Base-by-base conservation (phyloP, 2,888 invertebrate genomes). In the Euzophera pinguis region DNA sequence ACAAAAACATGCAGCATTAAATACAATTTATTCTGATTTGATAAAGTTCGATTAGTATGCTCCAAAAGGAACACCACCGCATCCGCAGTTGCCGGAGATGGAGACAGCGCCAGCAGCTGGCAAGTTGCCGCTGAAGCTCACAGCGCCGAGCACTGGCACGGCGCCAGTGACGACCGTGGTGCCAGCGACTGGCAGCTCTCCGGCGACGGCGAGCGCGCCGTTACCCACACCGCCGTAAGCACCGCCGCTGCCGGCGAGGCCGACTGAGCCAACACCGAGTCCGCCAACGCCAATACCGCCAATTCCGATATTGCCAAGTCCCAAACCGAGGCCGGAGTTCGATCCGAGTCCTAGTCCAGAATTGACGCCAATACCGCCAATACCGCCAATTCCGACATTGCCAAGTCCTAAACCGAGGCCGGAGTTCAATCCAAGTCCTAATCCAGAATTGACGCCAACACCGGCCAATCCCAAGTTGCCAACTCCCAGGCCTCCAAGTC, bases 71-170 rank as follows among this genome's bases (percentile, higher is more conserved):
- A 32, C 32, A 32, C 32, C 32, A 10, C 32, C 32, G 7, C 32
- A 32, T 10, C 32, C 32, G 8, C 32, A 32, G 7, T 32, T 32
- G 8, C 32, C 32, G 8, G 60, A 50, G 38, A 58, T 57, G 42
- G 59, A 57, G 14, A 65, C 69, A 35, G 61, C 54, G 45, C 71
- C 73, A 37, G 58, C 60, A 52, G 73, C 73, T 29, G 65, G 64
- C 27, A 72, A 65, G 27, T 50, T 50, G 10, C 75, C 75, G 16
- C 61, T 57, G 65, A 72, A 72, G 13, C 62, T 61, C 17, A 75
- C 75, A n/a, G 68, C 63, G 49, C 75, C 73, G 27, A 70, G 63
- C 52, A 73, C 69, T 38, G 77, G 75, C 27, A 75, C 66, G 49
- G 67, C 67, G 47, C 76, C 73, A 6, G 63, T 61, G 38, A 73